Base-by-base conservation (phyloP, 2,888 invertebrate species). In the Philonicus albiceps region DNA sequence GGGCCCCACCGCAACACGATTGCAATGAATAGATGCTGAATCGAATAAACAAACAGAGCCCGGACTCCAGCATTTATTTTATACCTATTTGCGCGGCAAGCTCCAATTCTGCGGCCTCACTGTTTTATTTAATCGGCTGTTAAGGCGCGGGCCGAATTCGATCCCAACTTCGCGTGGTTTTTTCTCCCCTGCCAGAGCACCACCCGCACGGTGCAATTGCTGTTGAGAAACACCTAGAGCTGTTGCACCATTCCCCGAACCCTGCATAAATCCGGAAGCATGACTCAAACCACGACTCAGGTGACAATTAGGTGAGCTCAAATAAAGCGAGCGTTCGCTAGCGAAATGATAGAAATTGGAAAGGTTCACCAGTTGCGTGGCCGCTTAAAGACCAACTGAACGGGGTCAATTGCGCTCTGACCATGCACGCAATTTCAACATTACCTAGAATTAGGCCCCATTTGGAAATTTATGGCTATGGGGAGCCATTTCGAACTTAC, bases 401-500 rank as follows among this genome's bases (percentile, higher is more conserved):
- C 27, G 64, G 64, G 64, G 64, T 64, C 64, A 64, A 64, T 64
- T 64, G 64, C 27, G 64, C 64, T 27, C 8, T 27, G 3, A 11
- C 22, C 64, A 22, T 22, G 76, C 76, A 76, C 76, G 76, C 76
- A 76, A 76, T 76, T 76, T 27, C 22, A 19, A 40, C 76, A 76
- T 76, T 76, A 76, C 40, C 76, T 76, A 40, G 76, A 76, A 37
- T 43, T 43, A 19, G 40, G 40, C 22, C 40, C 37, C 22, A 40
- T 22, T 22, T 19, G 22, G 34, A 37, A n/a, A 37, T 76, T 31
- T 31, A 30, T 74, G n/a, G 16, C 74, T n/a, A 34, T n/a, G n/a
- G 16, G 11, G 34, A 27, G 8, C n/a, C 31, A 74, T 34, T 73
- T 30, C 55, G 55, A 19, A 8, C 43, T 49, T 2, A 6, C 55